A percentile compares a stretch with the other conserved stretches of the same genome.
Evolutionary conservation across 2,113 vertebrate genomes (phyloP).

Genomic region (Xyrauchen texanus): DNA sequence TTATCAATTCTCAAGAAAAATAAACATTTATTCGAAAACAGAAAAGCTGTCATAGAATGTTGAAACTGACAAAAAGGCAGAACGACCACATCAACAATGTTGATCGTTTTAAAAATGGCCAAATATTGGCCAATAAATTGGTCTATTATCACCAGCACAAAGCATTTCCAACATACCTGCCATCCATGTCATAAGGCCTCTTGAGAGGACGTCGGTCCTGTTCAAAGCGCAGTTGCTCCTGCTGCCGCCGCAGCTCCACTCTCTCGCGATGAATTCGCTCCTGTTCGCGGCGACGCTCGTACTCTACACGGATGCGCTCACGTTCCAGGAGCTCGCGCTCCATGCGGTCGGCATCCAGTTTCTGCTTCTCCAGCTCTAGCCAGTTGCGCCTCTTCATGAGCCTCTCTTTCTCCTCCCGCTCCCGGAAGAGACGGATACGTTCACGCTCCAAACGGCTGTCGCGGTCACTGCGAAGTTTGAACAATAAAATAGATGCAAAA

Average conservation of each 20-base stretch:
- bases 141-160: no score
- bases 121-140: no score
- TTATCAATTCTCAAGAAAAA: no score
- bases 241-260: constrained; percentile 90
- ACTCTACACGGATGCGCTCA: constrained; percentile 89
- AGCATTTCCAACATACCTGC: constrained; percentile 71
- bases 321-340: constrained; percentile 91
- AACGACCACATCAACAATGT: no score
- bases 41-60: no score
- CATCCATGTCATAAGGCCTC: constrained; percentile 83
- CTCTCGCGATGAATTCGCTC: constrained; percentile 92
- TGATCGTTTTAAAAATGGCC: no score
- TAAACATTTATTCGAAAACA: no score
- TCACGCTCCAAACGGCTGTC: constrained; percentile 82
- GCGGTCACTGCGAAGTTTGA: constrained; percentile 63
- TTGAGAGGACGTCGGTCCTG: constrained; percentile 85
- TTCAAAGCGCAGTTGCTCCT: constrained; percentile 90
- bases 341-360: constrained; percentile 87
- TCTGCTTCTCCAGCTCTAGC: constrained; percentile 87
- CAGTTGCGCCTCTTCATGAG: constrained; percentile 84
- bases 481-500: neutral
- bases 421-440: constrained; percentile 83
- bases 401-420: constrained; percentile 85
- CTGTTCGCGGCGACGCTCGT: constrained; percentile 88
- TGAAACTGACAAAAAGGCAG: no score